These are phyloP conservation scores for Autographa gamma DNA, from an alignment of 2,888 invertebrate genomes.

Conservation along the genomic window DNA sequence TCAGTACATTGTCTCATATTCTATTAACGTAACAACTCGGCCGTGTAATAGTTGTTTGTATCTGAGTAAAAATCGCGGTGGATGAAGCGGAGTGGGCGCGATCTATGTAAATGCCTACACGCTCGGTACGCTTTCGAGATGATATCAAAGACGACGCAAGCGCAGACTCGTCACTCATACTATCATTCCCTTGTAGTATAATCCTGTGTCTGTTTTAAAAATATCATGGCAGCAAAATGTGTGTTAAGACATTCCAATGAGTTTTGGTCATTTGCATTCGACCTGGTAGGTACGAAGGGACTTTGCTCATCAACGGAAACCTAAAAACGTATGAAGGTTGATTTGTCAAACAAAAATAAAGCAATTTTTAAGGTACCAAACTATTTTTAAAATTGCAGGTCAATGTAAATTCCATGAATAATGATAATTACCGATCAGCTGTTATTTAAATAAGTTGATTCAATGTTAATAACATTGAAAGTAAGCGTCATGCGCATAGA, in stretches of 20 bases:
- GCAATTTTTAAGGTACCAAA: neutral
- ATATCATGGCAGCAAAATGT: conserved; percentile 38
- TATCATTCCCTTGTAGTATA: conserved; percentile 32
- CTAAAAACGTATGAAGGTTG: neutral
- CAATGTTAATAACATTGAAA: neutral
- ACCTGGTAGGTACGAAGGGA: neutral
- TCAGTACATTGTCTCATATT: conserved; percentile 69
- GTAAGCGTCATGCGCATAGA: neutral
- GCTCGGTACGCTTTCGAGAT: conserved; percentile 82
- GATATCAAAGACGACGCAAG: conserved; percentile 74
- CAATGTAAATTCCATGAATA: neutral
- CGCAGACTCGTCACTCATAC: conserved; percentile 72
- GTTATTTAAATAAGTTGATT: neutral
- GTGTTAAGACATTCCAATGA: conserved; percentile 42
- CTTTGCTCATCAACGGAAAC: neutral
- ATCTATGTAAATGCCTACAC: conserved; percentile 86
- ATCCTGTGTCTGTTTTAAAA: conserved; percentile 33
- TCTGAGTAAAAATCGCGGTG: conserved; percentile 78
- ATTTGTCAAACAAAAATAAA: no score
- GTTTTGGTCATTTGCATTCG: neutral
- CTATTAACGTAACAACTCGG: conserved; percentile 76
- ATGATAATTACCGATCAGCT: neutral
- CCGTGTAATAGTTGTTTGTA: conserved; percentile 80
- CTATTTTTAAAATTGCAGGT: neutral
- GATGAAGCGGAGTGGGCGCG: conserved; percentile 79